Evolutionary conservation across 2,797 vertebrate genomes (phyloP).

Genomic region (Carduelis carduelis): DNA sequence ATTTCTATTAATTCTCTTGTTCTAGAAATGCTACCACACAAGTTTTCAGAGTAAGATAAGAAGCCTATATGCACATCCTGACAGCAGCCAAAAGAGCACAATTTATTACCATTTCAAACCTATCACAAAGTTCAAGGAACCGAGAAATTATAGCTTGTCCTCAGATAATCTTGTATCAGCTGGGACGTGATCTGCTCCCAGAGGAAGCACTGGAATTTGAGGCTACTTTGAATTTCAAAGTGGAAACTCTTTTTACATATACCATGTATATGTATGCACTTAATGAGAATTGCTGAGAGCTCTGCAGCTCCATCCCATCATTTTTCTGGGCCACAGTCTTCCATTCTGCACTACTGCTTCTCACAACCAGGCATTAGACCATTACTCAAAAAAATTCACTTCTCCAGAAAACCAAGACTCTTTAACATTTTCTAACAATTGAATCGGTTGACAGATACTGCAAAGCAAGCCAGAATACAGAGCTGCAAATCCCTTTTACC

Average conservation of each 20-base stretch:
- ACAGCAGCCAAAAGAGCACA: not conserved
- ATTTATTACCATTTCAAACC: slow-evolving; percentile 42
- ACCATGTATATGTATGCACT: not conserved
- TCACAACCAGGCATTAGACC: not conserved
- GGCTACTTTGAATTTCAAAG: slow-evolving; percentile 29
- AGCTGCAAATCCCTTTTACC: slow-evolving; percentile 71
- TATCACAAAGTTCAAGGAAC: slow-evolving; percentile 33
- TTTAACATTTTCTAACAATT: not conserved
- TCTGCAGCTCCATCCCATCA: not conserved
- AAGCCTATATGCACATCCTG: not conserved
- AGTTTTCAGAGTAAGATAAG: slow-evolving; percentile 6
- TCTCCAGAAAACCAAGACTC: not conserved
- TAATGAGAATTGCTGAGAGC: not conserved
- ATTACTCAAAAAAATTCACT: not conserved
- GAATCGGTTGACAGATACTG: not conserved
- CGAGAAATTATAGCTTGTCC: slow-evolving; percentile 34
- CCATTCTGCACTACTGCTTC: not conserved
- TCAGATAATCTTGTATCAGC: slow-evolving; percentile 32
- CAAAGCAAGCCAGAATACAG: not conserved
- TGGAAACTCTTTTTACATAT: not conserved
- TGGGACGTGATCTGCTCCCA: not conserved
- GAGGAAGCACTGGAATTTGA: not conserved
- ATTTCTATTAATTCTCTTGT: not conserved
- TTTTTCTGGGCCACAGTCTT: not conserved
- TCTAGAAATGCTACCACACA: not conserved